phyloP scores from a whole-genome alignment of 1,140 invertebrate genomes.

The Heliconius congener region DNA sequence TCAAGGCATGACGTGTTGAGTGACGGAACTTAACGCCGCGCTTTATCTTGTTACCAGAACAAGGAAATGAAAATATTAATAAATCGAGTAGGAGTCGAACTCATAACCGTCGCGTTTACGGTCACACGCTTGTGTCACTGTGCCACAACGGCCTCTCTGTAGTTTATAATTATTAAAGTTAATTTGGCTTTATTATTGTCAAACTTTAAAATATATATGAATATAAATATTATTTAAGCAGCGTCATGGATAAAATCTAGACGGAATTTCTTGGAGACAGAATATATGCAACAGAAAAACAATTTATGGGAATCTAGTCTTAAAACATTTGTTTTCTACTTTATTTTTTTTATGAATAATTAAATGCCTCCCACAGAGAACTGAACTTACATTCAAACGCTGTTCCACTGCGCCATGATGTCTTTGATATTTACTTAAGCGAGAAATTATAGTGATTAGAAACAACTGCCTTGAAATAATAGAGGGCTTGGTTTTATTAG shows the following conservation, averaged over 20 bases:
- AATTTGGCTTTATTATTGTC: no score
- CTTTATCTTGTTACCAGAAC: not conserved
- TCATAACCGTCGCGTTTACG: no score
- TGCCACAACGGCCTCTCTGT: no score
- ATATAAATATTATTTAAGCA: no score
- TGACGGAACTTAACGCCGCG: not conserved
- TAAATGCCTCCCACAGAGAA: no score
- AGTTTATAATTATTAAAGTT: no score
- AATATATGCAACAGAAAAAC: no score
- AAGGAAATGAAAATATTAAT: not conserved
- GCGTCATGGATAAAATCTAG: no score
- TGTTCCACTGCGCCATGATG: fast-evolving
- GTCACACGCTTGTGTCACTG: no score
- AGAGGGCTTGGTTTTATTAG: not conserved
- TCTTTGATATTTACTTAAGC: not conserved
- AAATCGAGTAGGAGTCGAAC: no score
- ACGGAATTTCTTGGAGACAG: no score
- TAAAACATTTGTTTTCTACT: not conserved
- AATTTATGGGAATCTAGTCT: not conserved
- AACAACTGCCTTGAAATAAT: not conserved
- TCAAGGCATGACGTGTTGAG: not conserved
- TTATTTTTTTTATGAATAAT: not conserved
- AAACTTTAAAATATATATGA: no score
- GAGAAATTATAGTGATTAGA: conserved; percentile 6
- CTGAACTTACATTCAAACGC: not conserved